Conservation (phyloP, 1,140 invertebrate genomes). For the Penaeus chinensis region DNA sequence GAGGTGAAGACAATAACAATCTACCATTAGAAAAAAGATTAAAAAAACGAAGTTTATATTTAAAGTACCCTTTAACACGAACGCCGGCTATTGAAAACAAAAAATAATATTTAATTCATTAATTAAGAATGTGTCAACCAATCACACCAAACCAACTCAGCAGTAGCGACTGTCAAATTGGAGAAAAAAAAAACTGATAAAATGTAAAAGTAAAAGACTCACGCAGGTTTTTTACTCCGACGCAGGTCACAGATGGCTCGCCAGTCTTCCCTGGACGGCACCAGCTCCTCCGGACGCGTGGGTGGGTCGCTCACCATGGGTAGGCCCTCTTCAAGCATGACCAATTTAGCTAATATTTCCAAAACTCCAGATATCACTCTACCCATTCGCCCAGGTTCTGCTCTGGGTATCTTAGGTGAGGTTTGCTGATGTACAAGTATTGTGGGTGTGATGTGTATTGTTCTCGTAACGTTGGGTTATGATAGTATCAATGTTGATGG, state of each 20-base stretch:
- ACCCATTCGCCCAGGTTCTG: constrained; percentile 69
- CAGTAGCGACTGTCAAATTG: too few species aligned
- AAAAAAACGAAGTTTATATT: too few species aligned
- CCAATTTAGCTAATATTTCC: constrained; percentile 69
- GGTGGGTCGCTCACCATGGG: constrained; percentile 65
- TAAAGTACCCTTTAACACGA: too few species aligned
- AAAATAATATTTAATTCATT: too few species aligned
- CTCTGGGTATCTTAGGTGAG: constrained; percentile 70
- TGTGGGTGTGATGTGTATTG: background rate
- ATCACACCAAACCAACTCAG: too few species aligned
- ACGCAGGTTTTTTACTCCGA: constrained; percentile 9
- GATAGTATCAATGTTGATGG: background rate
- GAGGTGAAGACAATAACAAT: too few species aligned
- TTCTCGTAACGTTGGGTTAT: background rate
- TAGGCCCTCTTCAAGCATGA: constrained; percentile 71
- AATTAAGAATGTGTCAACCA: too few species aligned
- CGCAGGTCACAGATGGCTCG: constrained; percentile 66
- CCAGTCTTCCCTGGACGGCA: constrained; percentile 69
- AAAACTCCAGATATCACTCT: constrained; percentile 65
- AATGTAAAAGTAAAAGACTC: too few species aligned
- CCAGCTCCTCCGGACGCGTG: constrained; percentile 63
- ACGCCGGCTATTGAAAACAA: too few species aligned
- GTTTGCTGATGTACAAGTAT: constrained; percentile 60
- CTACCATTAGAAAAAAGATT: background rate
- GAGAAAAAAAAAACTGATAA: too few species aligned